Evolutionary conservation across 2,113 vertebrate genomes (phyloP).

Genomic region (Cyrtonyx montezumae): DNA sequence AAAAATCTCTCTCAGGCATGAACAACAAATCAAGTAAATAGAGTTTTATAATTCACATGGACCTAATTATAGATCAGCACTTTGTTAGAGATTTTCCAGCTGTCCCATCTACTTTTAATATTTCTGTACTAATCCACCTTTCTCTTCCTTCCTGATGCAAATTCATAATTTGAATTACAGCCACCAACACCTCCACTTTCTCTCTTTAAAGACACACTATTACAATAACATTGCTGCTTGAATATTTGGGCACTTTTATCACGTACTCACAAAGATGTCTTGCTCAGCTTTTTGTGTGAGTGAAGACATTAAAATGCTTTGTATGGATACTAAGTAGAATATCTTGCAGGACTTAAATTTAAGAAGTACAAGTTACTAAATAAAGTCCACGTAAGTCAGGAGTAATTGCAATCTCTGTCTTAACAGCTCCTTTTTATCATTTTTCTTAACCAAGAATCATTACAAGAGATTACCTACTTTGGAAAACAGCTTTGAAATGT

Average conservation of each 20-base stretch:
- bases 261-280: neutral
- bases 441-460: neutral
- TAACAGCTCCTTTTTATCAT: neutral
- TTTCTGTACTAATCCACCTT: neutral
- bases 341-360: neutral
- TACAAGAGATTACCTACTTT: neutral
- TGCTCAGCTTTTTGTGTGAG: neutral
- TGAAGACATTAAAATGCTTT: neutral
- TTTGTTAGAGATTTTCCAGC: neutral
- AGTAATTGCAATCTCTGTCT: neutral
- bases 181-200: fast-evolving
- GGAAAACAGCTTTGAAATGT: neutral
- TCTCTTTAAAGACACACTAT: neutral
- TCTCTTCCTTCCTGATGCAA: neutral
- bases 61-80: neutral
- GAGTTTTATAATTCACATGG: neutral
- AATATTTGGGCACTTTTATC: neutral
- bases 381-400: neutral
- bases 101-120: neutral
- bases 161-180: neutral
- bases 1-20: neutral
- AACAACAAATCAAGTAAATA: neutral
- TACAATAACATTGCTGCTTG: neutral
- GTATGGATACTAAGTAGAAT: neutral
- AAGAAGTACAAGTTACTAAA: neutral